Percentiles rank a stretch among this genome's conserved stretches.
Evolutionary conservation across 1,140 invertebrate genomes (phyloP).

Genomic region (Protaetia brevitarsis): DNA sequence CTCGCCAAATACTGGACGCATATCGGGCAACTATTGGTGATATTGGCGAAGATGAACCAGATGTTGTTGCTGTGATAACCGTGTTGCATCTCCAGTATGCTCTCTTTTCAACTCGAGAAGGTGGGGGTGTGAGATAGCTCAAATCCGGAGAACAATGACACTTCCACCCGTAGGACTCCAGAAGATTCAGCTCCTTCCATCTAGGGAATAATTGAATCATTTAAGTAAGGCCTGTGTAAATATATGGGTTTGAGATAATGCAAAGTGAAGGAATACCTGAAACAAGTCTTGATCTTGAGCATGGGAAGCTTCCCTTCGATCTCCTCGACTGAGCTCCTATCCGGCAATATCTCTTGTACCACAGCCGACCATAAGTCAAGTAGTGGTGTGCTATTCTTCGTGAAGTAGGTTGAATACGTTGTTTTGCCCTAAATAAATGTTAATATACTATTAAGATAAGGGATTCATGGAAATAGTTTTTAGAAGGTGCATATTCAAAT

Average conservation of each 20-base stretch:
- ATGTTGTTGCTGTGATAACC: conserved; percentile 57
- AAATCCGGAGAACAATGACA: conserved; percentile 62
- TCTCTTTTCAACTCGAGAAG: conserved; percentile 50
- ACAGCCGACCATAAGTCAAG: conserved; percentile 58
- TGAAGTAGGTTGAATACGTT: conserved; percentile 58
- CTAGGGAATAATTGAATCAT: conserved; percentile 36
- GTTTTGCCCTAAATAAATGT: conserved; percentile 53
- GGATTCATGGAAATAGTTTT: background rate
- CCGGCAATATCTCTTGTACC: conserved; percentile 58
- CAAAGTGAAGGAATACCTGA: conserved; percentile 49
- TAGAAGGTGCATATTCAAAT: no score
- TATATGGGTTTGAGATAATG: conserved; percentile 28
- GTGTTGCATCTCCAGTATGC: conserved; percentile 56
- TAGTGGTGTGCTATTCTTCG: conserved; percentile 53
- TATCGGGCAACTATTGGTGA: conserved; percentile 57
- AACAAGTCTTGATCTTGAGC: conserved; percentile 59
- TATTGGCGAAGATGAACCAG: conserved; percentile 64
- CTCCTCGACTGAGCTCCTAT: conserved; percentile 58
- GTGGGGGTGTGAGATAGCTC: conserved; percentile 50
- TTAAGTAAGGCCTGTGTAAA: conserved; percentile 27
- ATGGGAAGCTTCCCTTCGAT: conserved; percentile 60
- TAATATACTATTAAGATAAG: background rate
- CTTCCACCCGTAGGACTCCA: conserved; percentile 58
- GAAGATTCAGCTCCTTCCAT: conserved; percentile 58
- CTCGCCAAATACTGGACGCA: conserved; percentile 58